Evolutionary conservation across 2,113 vertebrate genomes (phyloP).

Genomic region (Lycocorax pyrrhopterus): DNA sequence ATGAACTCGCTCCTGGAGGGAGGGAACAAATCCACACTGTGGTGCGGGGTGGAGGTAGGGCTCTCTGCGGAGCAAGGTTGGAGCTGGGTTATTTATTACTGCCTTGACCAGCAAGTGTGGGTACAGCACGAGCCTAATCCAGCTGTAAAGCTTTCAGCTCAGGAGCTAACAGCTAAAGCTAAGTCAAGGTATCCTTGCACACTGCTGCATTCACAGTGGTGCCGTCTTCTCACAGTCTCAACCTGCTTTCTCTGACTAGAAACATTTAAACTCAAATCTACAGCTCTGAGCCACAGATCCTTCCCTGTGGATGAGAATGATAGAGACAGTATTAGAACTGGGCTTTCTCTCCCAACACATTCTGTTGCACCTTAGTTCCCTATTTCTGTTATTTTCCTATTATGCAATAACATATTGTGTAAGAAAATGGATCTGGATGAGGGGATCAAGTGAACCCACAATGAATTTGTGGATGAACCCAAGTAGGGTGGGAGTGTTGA

Average conservation of each 20-base stretch:
- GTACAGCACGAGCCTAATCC: not conserved
- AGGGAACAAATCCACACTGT: not conserved
- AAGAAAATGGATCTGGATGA: not conserved
- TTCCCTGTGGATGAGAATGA: not conserved
- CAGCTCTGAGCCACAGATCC: not conserved
- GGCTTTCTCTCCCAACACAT: accelerated
- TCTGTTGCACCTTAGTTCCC: not conserved
- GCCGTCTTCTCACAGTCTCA: not conserved
- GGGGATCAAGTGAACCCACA: too few species aligned
- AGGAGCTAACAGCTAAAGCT: not conserved
- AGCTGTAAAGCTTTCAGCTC: not conserved
- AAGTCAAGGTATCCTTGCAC: not conserved
- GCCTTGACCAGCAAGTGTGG: not conserved
- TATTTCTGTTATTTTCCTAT: not conserved
- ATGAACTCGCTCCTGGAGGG: not conserved
- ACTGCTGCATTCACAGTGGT: not conserved
- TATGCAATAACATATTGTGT: not conserved
- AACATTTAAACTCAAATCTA: not conserved
- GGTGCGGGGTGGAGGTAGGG: not conserved
- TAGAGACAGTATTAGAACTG: not conserved
- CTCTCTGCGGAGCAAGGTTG: not conserved
- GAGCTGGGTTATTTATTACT: not conserved
- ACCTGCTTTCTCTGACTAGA: not conserved
- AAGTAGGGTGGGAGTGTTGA: not conserved
- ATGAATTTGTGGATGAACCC: not conserved